Evolutionary conservation across 2,888 invertebrate species (phyloP).

Genomic region (Aplocera efformata): DNA sequence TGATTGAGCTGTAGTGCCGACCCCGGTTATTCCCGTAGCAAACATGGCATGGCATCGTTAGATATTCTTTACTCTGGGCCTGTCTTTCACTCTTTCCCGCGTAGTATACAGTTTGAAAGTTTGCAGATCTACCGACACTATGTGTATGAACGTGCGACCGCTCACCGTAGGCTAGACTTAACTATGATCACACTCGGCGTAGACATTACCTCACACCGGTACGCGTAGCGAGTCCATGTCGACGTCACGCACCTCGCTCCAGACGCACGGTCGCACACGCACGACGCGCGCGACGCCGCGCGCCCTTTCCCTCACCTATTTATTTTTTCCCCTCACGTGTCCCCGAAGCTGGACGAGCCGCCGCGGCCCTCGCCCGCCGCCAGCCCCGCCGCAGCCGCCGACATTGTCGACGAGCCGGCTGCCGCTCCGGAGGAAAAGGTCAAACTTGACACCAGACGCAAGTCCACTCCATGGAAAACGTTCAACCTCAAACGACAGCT

Average conservation of each 20-base stretch:
- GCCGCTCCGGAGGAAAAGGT: constrained; percentile 45
- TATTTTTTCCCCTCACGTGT: constrained; percentile 56
- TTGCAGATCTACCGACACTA: constrained; percentile 26
- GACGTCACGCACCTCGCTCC: constrained; percentile 23
- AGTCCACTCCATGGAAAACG: constrained; percentile 86
- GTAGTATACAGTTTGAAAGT: constrained; percentile 27
- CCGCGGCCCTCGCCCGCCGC: constrained; percentile 30
- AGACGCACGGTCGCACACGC: constrained; percentile 20
- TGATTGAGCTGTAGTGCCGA: constrained; percentile 52
- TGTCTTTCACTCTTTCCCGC: constrained; percentile 43
- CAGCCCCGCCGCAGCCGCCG: constrained; percentile 34
- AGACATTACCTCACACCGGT: constrained; percentile 17
- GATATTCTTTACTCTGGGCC: constrained; percentile 54
- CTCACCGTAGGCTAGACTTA: constrained; percentile 29
- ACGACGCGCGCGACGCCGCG: constrained; percentile 27
- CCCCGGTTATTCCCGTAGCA: constrained; percentile 59
- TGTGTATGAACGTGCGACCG: constrained; percentile 13
- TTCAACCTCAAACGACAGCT: constrained; percentile 91
- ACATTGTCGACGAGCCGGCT: constrained; percentile 28
- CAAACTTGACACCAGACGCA: constrained; percentile 77
- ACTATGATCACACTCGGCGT: constrained; percentile 24
- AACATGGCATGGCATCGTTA: constrained; percentile 67
- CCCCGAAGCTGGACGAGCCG: constrained; percentile 60
- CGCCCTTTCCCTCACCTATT: constrained; percentile 42
- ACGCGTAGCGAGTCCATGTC: constrained; percentile 25